Evolutionary conservation across 2,797 vertebrate species (phyloP), one percentile per base, ranked within the genome.

Genomic region (Micrastur ruficollis): DNA sequence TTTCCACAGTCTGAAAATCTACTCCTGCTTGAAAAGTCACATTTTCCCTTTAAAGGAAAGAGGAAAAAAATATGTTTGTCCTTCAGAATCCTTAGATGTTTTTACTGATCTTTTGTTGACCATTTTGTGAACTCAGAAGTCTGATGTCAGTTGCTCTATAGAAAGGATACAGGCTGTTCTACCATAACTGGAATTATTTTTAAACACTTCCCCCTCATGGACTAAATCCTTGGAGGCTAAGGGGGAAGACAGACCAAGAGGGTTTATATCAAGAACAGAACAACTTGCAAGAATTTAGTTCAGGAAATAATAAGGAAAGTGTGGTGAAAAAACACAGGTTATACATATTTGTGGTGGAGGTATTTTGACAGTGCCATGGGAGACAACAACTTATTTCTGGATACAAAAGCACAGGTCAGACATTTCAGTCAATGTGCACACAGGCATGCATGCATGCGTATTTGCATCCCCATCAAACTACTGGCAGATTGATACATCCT

Each of bases 221-320:
- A 62, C 34, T 12, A 93, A 94, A 81, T 94, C 95, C 93, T 95
- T 91, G 68, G 95, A 96, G 93, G 85, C 55, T 94, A 42, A 90
- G 89, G 50, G 95, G 90, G 76, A 94, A 95, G 85, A 34, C 61
- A 88, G 73, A 75, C 42, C 55, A 56, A 58, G 34, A 8, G 49
- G 56, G 49, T 74, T 92, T 85, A 63, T 81, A 65, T 3, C 3
- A 12, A 92, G 81, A 87, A 76, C 52, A 92, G 81, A 86, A 52
- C 31, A 84, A 79, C 44, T 80, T 56, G 74, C 63, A 78, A 91
- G 79, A 78, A 65, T 63, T 78, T 53, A 80, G 81, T 34, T 67
- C 91, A 97, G 95, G 94, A 95, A 96, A 96, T 96, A 96, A 96
- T 91, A 96, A 70, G 89, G 90, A 93, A 96, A 95, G 59, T 27